Evolutionary conservation across 2,113 vertebrate species (phyloP).

Genomic region (Notechis scutatus): DNA sequence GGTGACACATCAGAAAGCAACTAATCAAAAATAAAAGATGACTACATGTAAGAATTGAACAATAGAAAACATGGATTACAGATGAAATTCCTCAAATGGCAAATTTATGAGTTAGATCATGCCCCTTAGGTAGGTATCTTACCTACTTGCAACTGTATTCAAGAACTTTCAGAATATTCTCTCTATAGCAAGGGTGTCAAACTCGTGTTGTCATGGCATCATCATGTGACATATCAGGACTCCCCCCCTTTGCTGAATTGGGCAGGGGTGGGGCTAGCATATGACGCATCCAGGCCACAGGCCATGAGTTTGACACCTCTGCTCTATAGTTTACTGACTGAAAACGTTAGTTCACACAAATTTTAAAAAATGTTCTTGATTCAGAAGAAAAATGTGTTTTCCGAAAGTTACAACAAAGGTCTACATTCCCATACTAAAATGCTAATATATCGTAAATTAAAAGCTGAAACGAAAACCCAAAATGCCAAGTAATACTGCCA

Average conservation of each 20-base stretch:
- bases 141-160: background rate
- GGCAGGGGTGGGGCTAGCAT: too few relatives aligned
- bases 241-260: too few relatives aligned
- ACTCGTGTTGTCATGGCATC: too few relatives aligned
- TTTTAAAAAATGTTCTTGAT: background rate
- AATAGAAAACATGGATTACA: background rate
- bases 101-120: background rate
- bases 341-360: background rate
- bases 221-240: too few relatives aligned
- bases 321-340: background rate
- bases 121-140: background rate
- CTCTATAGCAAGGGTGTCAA: background rate
- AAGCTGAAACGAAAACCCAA: background rate
- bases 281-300: too few relatives aligned
- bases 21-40: background rate
- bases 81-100: background rate
- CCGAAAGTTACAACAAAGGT: background rate
- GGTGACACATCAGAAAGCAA: background rate
- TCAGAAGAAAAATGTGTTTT: background rate
- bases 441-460: background rate
- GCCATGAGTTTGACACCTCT: too few relatives aligned
- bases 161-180: background rate
- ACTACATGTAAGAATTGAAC: background rate
- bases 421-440: background rate
- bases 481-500: background rate